Evolutionary conservation across 2,888 invertebrate species (phyloP).

Genomic region (Melanostoma scalare): DNA sequence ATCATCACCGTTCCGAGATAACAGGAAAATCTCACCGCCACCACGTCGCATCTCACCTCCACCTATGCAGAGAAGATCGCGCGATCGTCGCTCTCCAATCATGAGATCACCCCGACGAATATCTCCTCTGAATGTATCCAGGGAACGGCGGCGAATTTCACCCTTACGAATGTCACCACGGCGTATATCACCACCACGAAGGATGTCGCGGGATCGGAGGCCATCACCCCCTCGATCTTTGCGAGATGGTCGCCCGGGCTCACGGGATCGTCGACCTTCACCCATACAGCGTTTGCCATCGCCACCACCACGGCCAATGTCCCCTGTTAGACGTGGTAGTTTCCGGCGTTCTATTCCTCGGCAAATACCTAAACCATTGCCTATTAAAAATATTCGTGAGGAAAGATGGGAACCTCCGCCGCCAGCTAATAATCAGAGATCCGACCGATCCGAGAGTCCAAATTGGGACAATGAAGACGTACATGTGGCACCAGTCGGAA

Average conservation of each 20-base stretch:
- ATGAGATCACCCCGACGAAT: slow-evolving; percentile 79
- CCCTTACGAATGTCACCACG: slow-evolving; percentile 63
- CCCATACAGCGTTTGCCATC: slow-evolving; percentile 57
- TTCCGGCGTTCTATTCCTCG: slow-evolving; percentile 78
- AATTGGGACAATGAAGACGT: slow-evolving; percentile 75
- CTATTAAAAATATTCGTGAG: slow-evolving; percentile 57
- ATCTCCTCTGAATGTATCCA: slow-evolving; percentile 76
- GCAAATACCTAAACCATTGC: slow-evolving; percentile 58
- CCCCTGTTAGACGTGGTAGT: slow-evolving; percentile 68
- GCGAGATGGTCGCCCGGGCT: slow-evolving; percentile 65
- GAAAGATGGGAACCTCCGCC: slow-evolving; percentile 64
- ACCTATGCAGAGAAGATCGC: slow-evolving; percentile 75
- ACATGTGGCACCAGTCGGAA: slow-evolving; percentile 53
- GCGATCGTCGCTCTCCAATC: slow-evolving; percentile 75
- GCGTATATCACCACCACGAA: slow-evolving; percentile 74
- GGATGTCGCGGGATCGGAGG: slow-evolving; percentile 69
- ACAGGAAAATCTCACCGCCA: slow-evolving; percentile 71
- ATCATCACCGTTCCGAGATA: slow-evolving; percentile 64
- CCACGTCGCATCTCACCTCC: slow-evolving; percentile 78
- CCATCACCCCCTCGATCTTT: slow-evolving; percentile 54
- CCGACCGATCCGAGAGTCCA: slow-evolving; percentile 76
- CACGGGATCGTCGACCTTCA: slow-evolving; percentile 56
- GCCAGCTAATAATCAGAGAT: slow-evolving; percentile 72
- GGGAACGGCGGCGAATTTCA: slow-evolving; percentile 57
- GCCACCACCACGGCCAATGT: slow-evolving; percentile 55